Conservation (phyloP, 92 coral and sea anemone genomes). For the Palythoa grandis region DNA sequence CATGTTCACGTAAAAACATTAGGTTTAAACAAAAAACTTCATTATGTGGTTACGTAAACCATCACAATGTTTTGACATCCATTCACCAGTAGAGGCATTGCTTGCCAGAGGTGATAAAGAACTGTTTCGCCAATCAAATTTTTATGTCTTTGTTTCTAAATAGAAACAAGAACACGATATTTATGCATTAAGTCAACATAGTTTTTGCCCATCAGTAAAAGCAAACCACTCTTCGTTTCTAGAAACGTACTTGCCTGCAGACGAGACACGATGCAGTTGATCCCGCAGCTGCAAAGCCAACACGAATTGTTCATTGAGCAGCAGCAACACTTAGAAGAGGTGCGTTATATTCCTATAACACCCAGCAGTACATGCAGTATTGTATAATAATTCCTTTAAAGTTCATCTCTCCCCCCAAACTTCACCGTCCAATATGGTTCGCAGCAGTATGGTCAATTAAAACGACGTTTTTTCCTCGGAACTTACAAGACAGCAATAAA, state of each 20-base stretch:
- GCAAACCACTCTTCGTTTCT: background rate
- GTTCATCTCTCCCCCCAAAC: no score
- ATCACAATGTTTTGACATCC: background rate
- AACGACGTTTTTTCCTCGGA: no score
- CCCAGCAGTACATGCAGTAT: no score
- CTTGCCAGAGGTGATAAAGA: background rate
- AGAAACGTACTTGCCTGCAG: constrained; percentile 24
- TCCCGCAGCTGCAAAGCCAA: background rate
- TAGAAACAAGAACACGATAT: background rate
- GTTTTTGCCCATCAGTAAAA: no score
- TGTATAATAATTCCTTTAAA: no score
- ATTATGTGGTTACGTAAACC: background rate
- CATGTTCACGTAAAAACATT: background rate
- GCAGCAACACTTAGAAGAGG: constrained; percentile 13
- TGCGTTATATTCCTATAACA: background rate
- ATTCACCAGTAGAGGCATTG: background rate
- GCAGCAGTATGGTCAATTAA: no score
- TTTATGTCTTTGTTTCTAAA: background rate
- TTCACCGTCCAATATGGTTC: no score
- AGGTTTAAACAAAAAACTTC: background rate
- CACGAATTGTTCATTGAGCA: background rate
- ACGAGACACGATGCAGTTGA: background rate
- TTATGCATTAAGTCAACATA: background rate
- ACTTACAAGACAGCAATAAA: no score
- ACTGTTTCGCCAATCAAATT: background rate